phyloP scores from a whole-genome alignment of 2,888 invertebrate species.

The Trilocha varians region DNA sequence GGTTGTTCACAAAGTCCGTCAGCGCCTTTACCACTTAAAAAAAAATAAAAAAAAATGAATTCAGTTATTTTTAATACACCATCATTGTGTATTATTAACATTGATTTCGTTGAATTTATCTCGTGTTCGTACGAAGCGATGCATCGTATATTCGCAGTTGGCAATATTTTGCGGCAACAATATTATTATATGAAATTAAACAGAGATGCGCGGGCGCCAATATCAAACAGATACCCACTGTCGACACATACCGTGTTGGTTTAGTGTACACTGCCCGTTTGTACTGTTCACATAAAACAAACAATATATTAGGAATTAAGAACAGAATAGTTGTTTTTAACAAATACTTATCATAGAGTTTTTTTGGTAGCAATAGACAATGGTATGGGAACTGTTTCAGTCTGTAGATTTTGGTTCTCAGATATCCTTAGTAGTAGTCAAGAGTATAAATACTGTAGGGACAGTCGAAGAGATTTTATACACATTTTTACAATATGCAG shows the following conservation, averaged over 20 bases:
- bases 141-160: neutral
- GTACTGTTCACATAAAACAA: constrained; percentile 5
- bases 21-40: no score
- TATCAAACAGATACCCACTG: constrained; percentile 23
- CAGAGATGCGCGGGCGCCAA: constrained; percentile 5
- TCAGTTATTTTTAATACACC: no score
- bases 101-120: neutral
- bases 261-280: constrained; percentile 39
- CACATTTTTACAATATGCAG: no score
- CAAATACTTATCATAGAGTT: neutral
- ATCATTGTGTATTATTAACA: no score
- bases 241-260: constrained; percentile 64
- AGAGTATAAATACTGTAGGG: no score
- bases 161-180: constrained; percentile 4
- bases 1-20: no score
- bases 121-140: neutral
- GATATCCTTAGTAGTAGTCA: no score
- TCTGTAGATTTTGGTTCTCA: no score
- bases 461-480: no score
- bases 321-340: neutral
- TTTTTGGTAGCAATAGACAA: no score
- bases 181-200: constrained; percentile 5
- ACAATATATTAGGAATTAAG: neutral
- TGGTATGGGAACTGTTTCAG: no score
- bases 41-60: no score